These are phyloP conservation scores for Drosophila orena DNA, from an alignment of 1,140 invertebrate species.

Conservation along the genomic window DNA sequence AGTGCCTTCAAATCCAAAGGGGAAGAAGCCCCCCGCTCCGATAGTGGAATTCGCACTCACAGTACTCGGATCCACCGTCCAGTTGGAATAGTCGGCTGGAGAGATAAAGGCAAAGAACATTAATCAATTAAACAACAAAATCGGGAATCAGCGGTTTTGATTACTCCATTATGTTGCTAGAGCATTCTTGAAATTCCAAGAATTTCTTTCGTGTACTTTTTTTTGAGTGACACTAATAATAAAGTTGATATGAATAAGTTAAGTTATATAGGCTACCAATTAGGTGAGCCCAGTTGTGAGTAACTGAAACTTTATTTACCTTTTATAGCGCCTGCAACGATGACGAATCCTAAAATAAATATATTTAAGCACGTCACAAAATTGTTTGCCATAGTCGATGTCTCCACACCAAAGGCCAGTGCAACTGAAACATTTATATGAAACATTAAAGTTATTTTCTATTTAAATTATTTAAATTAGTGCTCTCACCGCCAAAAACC, in stretches of 20 bases:
- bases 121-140: neutral
- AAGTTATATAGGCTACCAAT: too few species aligned
- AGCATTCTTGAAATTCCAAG: neutral
- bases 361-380: conserved; percentile 94
- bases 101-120: neutral
- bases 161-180: neutral
- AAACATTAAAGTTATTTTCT: too few species aligned
- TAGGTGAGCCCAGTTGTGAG: too few species aligned
- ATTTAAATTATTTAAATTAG: too few species aligned
- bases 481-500: conserved; percentile 86
- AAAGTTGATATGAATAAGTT: too few species aligned
- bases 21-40: conserved; percentile 88
- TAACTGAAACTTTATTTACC: conserved; percentile 84
- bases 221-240: too few species aligned
- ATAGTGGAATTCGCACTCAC: conserved; percentile 28
- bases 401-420: conserved; percentile 92
- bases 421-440: conserved; percentile 76
- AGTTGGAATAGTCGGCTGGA: conserved; percentile 65
- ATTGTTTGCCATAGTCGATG: conserved; percentile 93
- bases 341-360: conserved; percentile 92
- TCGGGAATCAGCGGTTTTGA: neutral
- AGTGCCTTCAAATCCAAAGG: conserved; percentile 88
- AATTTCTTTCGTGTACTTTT: too few species aligned
- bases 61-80: conserved; percentile 46
- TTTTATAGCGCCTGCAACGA: conserved; percentile 92